Conservation (phyloP, 2,888 invertebrate genomes). For the Cheilosia impressa region DNA sequence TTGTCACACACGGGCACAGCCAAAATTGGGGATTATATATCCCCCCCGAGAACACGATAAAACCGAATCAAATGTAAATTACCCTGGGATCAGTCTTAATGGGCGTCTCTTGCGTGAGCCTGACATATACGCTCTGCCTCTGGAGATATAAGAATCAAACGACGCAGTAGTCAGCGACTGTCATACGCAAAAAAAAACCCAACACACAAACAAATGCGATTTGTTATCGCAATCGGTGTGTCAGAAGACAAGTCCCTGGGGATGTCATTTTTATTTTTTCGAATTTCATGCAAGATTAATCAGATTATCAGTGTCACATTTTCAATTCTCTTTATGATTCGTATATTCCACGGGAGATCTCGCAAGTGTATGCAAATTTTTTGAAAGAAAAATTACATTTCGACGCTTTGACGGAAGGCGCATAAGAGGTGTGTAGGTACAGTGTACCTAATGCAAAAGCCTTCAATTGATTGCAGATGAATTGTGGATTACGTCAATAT, state of each 20-base stretch:
- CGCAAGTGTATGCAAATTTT: slow-evolving; percentile 54
- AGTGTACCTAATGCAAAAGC: too few relatives aligned
- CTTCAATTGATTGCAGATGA: too few relatives aligned
- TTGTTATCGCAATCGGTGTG: slow-evolving; percentile 37
- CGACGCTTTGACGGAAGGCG: slow-evolving; percentile 18
- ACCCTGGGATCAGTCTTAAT: slow-evolving; percentile 42
- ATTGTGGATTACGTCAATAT: too few relatives aligned
- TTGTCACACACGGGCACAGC: slow-evolving; percentile 11
- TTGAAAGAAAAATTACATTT: slow-evolving; percentile 36
- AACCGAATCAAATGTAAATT: slow-evolving; percentile 38
- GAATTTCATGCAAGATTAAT: slow-evolving; percentile 74
- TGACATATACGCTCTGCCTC: neutral
- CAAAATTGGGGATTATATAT: neutral
- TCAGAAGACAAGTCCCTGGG: slow-evolving; percentile 49
- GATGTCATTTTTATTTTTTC: slow-evolving; percentile 51
- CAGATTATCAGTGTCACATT: slow-evolving; percentile 73
- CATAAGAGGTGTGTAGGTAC: neutral
- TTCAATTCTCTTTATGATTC: slow-evolving; percentile 67
- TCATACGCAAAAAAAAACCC: neutral
- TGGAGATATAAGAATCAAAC: slow-evolving; percentile 56
- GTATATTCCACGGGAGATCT: neutral
- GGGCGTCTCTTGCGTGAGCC: slow-evolving; percentile 13
- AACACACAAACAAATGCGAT: slow-evolving; percentile 39
- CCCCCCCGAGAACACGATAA: slow-evolving; percentile 1
- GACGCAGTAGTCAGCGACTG: slow-evolving; percentile 14